Evolutionary conservation across 2,888 invertebrate species (phyloP).

Genomic region (Labia minor): DNA sequence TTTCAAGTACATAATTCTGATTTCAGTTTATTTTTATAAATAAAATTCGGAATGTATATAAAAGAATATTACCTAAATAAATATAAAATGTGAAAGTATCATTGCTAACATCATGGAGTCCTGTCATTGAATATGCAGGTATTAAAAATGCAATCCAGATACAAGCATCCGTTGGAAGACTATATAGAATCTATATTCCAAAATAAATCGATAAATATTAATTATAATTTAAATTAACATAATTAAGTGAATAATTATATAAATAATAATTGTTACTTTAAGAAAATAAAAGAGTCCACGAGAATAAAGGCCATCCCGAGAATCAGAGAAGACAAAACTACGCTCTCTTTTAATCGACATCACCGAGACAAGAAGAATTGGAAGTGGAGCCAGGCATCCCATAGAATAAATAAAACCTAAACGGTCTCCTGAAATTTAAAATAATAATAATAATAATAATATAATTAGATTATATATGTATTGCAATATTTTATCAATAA

Average conservation of each 20-base stretch:
- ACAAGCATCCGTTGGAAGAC: constrained; percentile 63
- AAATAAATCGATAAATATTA: not conserved
- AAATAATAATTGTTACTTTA: constrained; percentile 47
- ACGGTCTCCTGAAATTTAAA: constrained; percentile 39
- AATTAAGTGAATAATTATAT: constrained; percentile 16
- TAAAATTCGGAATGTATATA: too few relatives aligned
- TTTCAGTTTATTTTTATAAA: too few relatives aligned
- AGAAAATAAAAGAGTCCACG: constrained; percentile 66
- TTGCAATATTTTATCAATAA: not conserved
- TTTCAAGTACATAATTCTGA: too few relatives aligned
- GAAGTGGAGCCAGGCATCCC: constrained; percentile 68
- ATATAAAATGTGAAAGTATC: constrained; percentile 31
- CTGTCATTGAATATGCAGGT: constrained; percentile 82
- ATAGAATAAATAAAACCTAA: constrained; percentile 79
- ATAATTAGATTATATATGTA: not conserved
- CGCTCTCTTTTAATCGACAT: constrained; percentile 39
- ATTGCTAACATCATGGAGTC: constrained; percentile 46
- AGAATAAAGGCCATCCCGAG: constrained; percentile 62
- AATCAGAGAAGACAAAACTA: constrained; percentile 62
- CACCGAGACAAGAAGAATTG: constrained; percentile 53
- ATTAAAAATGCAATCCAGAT: constrained; percentile 76
- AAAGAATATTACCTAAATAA: constrained; percentile 30
- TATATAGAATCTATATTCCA: constrained; percentile 55
- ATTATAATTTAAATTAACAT: not conserved
- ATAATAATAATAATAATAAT: too few relatives aligned